A percentile compares a stretch with the other conserved stretches of the same genome.
Conservation (phyloP, 2,113 vertebrate genomes). For the Heterotilapia buettikoferi region DNA sequence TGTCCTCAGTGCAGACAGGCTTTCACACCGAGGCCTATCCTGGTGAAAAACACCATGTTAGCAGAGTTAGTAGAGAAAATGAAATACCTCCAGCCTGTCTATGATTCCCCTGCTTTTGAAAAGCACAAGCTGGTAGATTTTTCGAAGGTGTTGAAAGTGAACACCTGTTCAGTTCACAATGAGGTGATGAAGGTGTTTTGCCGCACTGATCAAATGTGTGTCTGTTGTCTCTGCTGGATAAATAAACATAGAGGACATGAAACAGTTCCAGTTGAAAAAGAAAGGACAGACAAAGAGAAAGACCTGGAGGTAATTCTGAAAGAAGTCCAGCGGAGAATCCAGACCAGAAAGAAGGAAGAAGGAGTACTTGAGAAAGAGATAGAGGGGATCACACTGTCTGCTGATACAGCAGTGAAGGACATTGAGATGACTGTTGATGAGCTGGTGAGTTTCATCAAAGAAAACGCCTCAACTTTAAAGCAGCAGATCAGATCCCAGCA, state of each 20-base stretch:
- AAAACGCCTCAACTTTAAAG: background rate
- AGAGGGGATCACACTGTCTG: background rate
- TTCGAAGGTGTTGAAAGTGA: background rate
- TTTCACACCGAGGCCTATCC: background rate
- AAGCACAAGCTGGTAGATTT: background rate
- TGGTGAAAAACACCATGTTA: background rate
- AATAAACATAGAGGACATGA: background rate
- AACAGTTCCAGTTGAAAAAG: background rate
- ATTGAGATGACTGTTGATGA: background rate
- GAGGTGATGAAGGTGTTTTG: background rate
- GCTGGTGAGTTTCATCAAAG: background rate
- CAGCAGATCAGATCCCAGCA: background rate
- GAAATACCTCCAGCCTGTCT: background rate
- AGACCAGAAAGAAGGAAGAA: background rate
- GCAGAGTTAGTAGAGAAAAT: background rate
- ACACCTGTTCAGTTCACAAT: background rate
- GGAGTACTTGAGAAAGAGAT: background rate
- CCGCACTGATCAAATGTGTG: background rate
- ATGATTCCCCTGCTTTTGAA: background rate
- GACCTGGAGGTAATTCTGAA: background rate
- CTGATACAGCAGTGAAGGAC: background rate
- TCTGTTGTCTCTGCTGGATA: background rate
- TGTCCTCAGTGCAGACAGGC: background rate
- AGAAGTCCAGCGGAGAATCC: background rate
- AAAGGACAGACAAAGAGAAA: background rate